Conservation (phyloP, 2,113 vertebrate species). For the Rostratula benghalensis region DNA sequence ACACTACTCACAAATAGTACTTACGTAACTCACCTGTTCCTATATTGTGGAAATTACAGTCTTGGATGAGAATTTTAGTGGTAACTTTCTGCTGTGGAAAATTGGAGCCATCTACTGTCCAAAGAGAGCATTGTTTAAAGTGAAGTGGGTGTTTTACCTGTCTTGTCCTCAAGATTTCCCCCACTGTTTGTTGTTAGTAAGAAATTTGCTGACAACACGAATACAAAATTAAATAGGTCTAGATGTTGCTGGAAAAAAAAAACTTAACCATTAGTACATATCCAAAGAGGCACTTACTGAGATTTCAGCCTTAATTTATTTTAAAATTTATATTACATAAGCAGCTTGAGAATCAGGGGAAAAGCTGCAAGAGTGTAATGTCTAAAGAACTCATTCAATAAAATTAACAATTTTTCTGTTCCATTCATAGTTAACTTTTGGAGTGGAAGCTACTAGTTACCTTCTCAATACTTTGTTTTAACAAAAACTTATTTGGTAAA, state of each 20-base stretch:
- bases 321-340: background rate
- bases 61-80: background rate
- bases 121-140: background rate
- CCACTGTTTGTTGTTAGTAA: background rate
- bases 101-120: slow-evolving; percentile 74
- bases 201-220: background rate
- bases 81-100: slow-evolving; percentile 52
- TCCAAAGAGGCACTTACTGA: background rate
- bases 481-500: background rate
- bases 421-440: background rate
- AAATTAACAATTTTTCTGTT: background rate
- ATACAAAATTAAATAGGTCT: background rate
- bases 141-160: background rate
- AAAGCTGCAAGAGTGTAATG: background rate
- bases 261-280: background rate
- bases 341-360: background rate
- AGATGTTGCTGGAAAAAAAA: background rate
- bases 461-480: background rate
- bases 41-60: background rate
- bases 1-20: background rate
- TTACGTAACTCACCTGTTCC: background rate
- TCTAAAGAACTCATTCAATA: background rate
- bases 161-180: background rate
- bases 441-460: background rate
- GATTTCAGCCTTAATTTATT: background rate